Conservation (phyloP, 2,113 vertebrate species). For the Alligator mississippiensis region DNA sequence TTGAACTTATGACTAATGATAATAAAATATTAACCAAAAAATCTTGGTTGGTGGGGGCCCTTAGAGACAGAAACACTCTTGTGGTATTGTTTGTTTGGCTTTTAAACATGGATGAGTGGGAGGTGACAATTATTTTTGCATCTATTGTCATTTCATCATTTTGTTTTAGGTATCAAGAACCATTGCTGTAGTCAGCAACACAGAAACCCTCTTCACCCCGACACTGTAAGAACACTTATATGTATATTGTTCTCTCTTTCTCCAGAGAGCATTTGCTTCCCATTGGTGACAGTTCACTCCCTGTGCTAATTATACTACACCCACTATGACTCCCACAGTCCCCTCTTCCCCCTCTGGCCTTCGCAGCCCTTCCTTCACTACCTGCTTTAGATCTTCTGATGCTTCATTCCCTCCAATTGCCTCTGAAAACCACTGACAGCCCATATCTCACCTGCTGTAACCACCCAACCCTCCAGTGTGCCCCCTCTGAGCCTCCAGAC, state of each 20-base stretch:
- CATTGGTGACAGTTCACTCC: not conserved
- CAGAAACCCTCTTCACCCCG: not conserved
- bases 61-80: not conserved
- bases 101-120: not conserved
- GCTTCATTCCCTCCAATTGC: not conserved
- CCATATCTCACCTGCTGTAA: not conserved
- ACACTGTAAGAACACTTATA: not conserved
- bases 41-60: not conserved
- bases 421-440: not conserved
- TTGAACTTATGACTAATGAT: conserved; percentile 48
- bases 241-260: not conserved
- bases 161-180: not conserved
- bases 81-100: conserved; percentile 2
- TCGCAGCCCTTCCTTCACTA: fast-evolving
- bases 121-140: not conserved
- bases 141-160: not conserved
- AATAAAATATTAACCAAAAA: conserved; percentile 65
- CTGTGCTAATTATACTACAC: not conserved
- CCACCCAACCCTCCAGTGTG: not conserved
- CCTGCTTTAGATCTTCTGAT: not conserved
- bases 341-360: not conserved
- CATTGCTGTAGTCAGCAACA: not conserved
- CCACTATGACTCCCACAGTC: not conserved
- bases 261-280: not conserved
- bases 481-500: not conserved